Conservation (phyloP, 1,140 invertebrate genomes). For the Portunus trituberculatus region DNA sequence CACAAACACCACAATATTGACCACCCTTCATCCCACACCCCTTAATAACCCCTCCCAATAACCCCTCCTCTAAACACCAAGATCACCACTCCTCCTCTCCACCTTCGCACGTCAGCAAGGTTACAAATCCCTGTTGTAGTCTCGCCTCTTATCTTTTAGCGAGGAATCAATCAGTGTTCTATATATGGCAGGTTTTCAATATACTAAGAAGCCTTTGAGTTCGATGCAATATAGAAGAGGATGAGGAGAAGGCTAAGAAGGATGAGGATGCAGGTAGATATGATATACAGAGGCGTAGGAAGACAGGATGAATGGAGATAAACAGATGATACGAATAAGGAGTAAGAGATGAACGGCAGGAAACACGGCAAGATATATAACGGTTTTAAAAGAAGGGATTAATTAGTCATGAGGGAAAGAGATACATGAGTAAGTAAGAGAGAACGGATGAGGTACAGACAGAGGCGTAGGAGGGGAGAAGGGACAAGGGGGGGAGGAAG, state of each 20-base stretch:
- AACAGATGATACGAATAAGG: neutral
- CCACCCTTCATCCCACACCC: too few relatives aligned
- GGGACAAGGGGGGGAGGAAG: neutral
- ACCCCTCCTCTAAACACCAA: too few relatives aligned
- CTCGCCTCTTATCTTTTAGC: neutral
- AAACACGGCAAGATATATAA: neutral
- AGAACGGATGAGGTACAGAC: neutral
- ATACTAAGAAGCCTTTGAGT: neutral
- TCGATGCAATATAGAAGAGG: neutral
- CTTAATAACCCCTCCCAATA: too few relatives aligned
- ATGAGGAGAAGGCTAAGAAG: neutral
- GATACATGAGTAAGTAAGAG: neutral
- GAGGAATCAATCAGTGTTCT: neutral
- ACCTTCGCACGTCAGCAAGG: neutral
- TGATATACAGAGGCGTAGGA: neutral
- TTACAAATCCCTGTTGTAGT: neutral
- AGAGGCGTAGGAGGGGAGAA: neutral
- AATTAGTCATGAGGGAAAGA: neutral
- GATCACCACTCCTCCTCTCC: neutral
- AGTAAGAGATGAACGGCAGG: neutral
- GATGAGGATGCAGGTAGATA: neutral
- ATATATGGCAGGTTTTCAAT: constrained; percentile 2
- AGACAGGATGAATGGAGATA: neutral
- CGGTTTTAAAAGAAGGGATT: neutral
- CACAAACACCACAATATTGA: too few relatives aligned